Base-by-base conservation (phyloP, 2,888 invertebrate species). In the Sinohyriopsis cumingii region DNA sequence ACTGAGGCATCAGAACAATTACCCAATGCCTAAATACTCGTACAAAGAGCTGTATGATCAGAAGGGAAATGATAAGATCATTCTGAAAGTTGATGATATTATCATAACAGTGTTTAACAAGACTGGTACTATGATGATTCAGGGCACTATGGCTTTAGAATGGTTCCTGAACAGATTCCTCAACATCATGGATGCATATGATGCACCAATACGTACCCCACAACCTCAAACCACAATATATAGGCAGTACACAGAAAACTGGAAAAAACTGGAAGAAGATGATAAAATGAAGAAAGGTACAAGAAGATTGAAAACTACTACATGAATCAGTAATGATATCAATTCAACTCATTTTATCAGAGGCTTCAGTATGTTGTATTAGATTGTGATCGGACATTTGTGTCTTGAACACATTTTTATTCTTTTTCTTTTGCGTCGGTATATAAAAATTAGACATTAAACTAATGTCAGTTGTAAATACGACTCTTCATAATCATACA, bases 1-100 rank as follows among this genome's bases (percentile, higher is more conserved):
- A 3, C 77, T 88, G 1, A 85, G 87, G 67, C 85, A 87, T 74
- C 77, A 82, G 22, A 81, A 84, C 67, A 88, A 88, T 69, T 88
- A 83, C 73, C 88, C 88, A 18, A 77, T 82, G 63, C 73, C 78
- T 20, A 79, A 75, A 56, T 84, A 80, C 63, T 80, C 83, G 12
- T 87, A 86, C 75, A 80, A 78, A 63, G 82, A 83, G 57, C 68
- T 82, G n/a, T 83, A 84, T 63, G 83, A 82, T 57, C 72, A 74
- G 60, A 70, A 78, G 64, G 80, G 83, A 33, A 66, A 72, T 54
- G 77, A 84, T 66, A 80, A 82, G 71, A 78, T 87, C 1, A 74
- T 80, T n/a, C 69, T 87, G 55, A 78, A 76, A 65, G 84, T 84
- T 9, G 86, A 86, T 64, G 82, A 82, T 59, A 77, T 87, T 19